Conservation (phyloP, 1,140 invertebrate species). For the Scaptomyza pallida region DNA sequence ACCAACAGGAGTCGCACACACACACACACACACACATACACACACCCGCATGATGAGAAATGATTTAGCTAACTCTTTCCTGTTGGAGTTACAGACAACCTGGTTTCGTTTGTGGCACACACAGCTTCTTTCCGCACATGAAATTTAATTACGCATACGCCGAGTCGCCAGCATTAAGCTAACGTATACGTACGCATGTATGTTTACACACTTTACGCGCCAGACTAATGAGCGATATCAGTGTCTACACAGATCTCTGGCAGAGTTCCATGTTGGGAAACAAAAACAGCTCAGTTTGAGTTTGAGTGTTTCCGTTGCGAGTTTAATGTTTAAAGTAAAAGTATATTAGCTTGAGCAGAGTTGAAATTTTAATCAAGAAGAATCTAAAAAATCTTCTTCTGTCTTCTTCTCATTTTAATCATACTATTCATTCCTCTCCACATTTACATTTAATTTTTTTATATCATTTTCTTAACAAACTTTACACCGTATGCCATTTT, state of each 20-base stretch:
- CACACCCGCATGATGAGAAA: slow-evolving; percentile 7
- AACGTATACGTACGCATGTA: background rate
- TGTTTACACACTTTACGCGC: slow-evolving; percentile 28
- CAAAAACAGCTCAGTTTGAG: too few species aligned
- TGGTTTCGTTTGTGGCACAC: slow-evolving; percentile 55
- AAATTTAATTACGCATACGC: slow-evolving; percentile 79
- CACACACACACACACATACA: too few species aligned
- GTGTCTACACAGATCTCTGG: slow-evolving; percentile 12
- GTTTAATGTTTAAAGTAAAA: too few species aligned
- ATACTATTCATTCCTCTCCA: background rate
- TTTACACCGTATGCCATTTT: slow-evolving; percentile 12
- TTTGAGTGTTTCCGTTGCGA: background rate
- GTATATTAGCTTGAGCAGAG: too few species aligned
- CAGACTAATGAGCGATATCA: slow-evolving; percentile 65
- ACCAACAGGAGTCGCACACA: slow-evolving; percentile 5
- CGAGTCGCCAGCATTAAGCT: slow-evolving; percentile 35
- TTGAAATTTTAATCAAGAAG: too few species aligned
- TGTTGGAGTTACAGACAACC: slow-evolving; percentile 35
- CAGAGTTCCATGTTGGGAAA: background rate
- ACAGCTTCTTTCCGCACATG: slow-evolving; percentile 17
- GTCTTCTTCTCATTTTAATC: too few species aligned
- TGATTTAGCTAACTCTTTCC: background rate
- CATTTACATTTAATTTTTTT: background rate
- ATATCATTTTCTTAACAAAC: background rate
- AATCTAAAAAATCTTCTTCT: too few species aligned